phyloP scores from a whole-genome alignment of 2,113 vertebrate genomes.

The Caranx melampygus region DNA sequence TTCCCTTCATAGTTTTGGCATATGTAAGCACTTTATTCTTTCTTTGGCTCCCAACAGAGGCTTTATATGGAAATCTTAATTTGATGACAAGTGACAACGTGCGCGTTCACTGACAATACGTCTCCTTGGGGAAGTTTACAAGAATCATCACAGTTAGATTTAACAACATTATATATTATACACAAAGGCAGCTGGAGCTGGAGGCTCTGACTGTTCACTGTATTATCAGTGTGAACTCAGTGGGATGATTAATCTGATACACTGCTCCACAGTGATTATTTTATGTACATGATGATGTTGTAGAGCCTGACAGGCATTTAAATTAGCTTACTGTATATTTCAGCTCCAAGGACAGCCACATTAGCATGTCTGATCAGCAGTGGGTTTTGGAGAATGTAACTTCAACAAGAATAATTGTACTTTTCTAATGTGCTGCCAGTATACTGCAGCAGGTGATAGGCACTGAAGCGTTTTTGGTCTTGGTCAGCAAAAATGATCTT shows the following conservation, averaged over 20 bases:
- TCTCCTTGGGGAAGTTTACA: constrained; percentile 20
- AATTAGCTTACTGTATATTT: background rate
- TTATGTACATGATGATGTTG: background rate
- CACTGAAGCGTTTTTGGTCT: background rate
- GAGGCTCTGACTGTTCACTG: constrained; percentile 10
- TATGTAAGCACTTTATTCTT: background rate
- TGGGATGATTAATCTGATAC: constrained; percentile 32
- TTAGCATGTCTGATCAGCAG: background rate
- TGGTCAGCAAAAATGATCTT: constrained; percentile 2
- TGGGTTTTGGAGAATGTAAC: background rate
- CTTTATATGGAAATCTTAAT: constrained; percentile 6
- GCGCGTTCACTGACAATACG: constrained; percentile 15
- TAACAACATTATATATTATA: constrained; percentile 34
- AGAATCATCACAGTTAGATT: background rate
- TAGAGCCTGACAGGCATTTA: background rate
- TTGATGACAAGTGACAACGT: constrained; percentile 23
- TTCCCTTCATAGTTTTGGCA: background rate
- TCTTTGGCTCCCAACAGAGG: background rate
- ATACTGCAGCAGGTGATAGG: background rate
- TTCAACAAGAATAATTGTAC: background rate
- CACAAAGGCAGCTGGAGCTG: background rate
- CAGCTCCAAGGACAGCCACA: constrained; percentile 30
- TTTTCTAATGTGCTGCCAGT: background rate
- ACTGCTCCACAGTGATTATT: background rate
- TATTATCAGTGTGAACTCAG: constrained; percentile 10